phyloP scores from a whole-genome alignment of 2,113 vertebrate genomes.

The Pseudorhombus dupliciocellatus region DNA sequence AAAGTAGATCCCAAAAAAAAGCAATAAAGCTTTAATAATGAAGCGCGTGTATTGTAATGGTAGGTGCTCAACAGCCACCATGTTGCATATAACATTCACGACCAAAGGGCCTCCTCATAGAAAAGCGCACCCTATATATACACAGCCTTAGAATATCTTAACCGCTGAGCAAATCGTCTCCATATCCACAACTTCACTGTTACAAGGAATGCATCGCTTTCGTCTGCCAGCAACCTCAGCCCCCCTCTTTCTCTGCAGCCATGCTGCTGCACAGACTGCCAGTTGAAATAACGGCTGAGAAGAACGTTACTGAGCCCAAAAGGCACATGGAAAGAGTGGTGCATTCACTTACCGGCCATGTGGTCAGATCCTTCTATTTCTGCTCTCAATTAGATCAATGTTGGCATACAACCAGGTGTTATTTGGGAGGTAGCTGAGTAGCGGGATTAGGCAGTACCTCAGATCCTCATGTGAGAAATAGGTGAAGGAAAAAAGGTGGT shows the following conservation, averaged over 20 bases:
- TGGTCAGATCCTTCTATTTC: constrained; percentile 46
- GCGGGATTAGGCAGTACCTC: constrained; percentile 31
- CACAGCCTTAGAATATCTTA: constrained; percentile 67
- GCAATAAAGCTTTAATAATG: constrained; percentile 20
- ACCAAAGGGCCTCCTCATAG: constrained; percentile 37
- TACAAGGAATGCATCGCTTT: constrained; percentile 75
- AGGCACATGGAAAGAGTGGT: constrained; percentile 43
- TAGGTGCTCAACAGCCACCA: neutral
- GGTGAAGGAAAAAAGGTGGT: neutral
- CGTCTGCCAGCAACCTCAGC: constrained; percentile 76
- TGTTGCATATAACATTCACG: constrained; percentile 47
- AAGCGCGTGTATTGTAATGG: constrained; percentile 24
- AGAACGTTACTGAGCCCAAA: constrained; percentile 60
- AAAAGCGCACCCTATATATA: constrained; percentile 59
- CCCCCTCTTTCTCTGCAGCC: constrained; percentile 44
- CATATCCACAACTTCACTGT: constrained; percentile 72
- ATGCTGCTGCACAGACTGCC: constrained; percentile 56
- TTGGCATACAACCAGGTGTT: constrained; percentile 44
- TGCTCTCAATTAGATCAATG: constrained; percentile 49
- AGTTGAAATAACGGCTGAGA: constrained; percentile 69
- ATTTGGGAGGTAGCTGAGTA: constrained; percentile 52
- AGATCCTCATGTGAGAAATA: constrained; percentile 19
- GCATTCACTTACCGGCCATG: constrained; percentile 38
- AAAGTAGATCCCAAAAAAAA: constrained; percentile 20
- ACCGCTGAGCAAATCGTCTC: constrained; percentile 75